A percentile compares a stretch with the other conserved stretches of the same genome.
Conservation (phyloP, 2,113 vertebrate species). For the chimpanzee (Pan troglodytes) region DNA sequence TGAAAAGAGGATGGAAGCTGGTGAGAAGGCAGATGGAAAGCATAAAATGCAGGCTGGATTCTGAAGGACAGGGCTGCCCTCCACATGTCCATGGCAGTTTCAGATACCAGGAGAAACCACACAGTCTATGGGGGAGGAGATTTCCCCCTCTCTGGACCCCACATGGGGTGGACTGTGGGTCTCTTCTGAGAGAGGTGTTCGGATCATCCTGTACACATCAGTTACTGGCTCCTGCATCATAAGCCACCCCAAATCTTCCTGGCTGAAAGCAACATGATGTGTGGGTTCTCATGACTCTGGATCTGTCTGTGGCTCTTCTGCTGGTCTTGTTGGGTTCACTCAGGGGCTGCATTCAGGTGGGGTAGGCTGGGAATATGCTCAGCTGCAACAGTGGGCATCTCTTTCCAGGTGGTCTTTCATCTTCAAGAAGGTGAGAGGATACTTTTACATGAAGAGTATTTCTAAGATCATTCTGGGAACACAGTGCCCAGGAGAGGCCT, state of each 20-base stretch:
- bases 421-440: background rate
- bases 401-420: background rate
- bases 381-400: background rate
- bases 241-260: background rate
- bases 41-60: background rate
- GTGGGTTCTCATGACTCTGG: background rate
- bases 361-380: background rate
- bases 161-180: background rate
- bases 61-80: background rate
- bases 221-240: background rate
- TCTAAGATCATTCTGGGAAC: background rate
- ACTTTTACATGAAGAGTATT: accelerated
- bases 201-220: background rate
- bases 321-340: background rate
- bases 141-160: too few species aligned
- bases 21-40: background rate
- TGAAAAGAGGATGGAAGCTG: background rate
- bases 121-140: background rate
- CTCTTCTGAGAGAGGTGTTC: background rate
- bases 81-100: too few species aligned
- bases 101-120: background rate
- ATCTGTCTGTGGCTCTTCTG: background rate
- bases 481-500: background rate
- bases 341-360: background rate
- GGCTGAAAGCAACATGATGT: background rate